Conservation (phyloP, 2,888 invertebrate species). For the Meghimatium bilineatum region DNA sequence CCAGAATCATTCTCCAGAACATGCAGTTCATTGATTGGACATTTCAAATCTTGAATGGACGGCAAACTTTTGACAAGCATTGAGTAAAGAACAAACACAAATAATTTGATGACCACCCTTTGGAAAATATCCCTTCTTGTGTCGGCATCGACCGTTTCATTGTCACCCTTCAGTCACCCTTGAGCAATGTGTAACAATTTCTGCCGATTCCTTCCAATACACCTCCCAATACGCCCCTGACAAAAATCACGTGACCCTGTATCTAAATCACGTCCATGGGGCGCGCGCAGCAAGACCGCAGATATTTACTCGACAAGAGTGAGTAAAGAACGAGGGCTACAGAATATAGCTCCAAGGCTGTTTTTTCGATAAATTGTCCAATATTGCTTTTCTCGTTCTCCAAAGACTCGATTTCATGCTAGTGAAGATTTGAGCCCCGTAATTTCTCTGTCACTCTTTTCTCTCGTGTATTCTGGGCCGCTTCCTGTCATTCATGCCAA, state of each 20-base stretch:
- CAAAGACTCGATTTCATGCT: not conserved
- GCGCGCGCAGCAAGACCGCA: conserved; percentile 3
- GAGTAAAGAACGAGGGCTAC: not conserved
- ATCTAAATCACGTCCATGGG: not conserved
- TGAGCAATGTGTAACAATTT: conserved; percentile 17
- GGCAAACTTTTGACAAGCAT: conserved; percentile 29
- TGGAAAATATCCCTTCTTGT: conserved; percentile 16
- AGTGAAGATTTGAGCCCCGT: not conserved
- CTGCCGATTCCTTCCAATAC: conserved; percentile 14
- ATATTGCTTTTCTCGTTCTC: conserved; percentile 16
- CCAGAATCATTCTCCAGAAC: not conserved
- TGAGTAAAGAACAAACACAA: conserved; percentile 22
- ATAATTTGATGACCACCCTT: not conserved
- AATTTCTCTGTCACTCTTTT: conserved; percentile 1
- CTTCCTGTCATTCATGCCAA: not conserved
- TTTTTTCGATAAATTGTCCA: conserved; percentile 34
- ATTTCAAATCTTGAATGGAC: not conserved
- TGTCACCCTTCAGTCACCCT: not conserved
- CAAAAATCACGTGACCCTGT: conserved; percentile 12
- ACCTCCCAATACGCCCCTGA: conserved; percentile 28
- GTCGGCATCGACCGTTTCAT: conserved; percentile 3
- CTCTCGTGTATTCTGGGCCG: not conserved
- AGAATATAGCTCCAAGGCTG: conserved; percentile 16
- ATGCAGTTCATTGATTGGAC: not conserved
- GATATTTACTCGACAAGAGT: conserved; percentile 23